Conservation (phyloP, 2,888 invertebrate genomes). For the Polydrusus pterygomalis region DNA sequence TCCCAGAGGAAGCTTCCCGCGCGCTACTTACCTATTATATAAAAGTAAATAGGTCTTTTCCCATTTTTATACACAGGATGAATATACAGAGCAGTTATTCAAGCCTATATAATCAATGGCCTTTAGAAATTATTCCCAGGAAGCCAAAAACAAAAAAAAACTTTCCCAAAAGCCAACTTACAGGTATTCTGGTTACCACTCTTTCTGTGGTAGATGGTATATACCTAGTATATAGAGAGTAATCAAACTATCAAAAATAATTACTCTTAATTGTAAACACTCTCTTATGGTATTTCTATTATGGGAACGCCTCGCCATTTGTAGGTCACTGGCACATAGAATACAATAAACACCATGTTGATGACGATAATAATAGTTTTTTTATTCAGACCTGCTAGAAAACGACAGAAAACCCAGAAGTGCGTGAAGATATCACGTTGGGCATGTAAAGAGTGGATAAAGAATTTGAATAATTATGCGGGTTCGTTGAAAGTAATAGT, state of each 20-base stretch:
- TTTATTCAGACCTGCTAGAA: background rate
- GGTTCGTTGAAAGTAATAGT: slow-evolving; percentile 4
- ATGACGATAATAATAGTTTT: background rate
- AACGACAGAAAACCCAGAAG: background rate
- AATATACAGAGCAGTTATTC: too few relatives aligned
- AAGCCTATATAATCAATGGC: too few relatives aligned
- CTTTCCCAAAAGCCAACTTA: background rate
- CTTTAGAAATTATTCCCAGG: too few relatives aligned
- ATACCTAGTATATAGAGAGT: too few relatives aligned
- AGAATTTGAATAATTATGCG: background rate
- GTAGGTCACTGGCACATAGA: slow-evolving; percentile 36
- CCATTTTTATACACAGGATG: too few relatives aligned
- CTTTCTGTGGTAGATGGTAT: slow-evolving; percentile 7
- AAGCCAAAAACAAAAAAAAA: background rate
- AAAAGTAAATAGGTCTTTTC: too few relatives aligned
- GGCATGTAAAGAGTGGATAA: background rate
- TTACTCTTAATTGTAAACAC: slow-evolving; percentile 1
- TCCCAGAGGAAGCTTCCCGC: too few relatives aligned
- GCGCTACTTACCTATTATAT: too few relatives aligned
- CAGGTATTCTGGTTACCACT: background rate
- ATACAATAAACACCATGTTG: slow-evolving; percentile 16
- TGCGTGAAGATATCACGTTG: slow-evolving; percentile 1
- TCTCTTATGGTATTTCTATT: slow-evolving; percentile 6
- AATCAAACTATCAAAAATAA: slow-evolving; percentile 11
- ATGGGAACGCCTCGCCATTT: slow-evolving; percentile 27